Evolutionary conservation across 2,113 vertebrate genomes (phyloP), one percentile per base, ranked within the genome.

Genomic region (Phaetusa simplex): DNA sequence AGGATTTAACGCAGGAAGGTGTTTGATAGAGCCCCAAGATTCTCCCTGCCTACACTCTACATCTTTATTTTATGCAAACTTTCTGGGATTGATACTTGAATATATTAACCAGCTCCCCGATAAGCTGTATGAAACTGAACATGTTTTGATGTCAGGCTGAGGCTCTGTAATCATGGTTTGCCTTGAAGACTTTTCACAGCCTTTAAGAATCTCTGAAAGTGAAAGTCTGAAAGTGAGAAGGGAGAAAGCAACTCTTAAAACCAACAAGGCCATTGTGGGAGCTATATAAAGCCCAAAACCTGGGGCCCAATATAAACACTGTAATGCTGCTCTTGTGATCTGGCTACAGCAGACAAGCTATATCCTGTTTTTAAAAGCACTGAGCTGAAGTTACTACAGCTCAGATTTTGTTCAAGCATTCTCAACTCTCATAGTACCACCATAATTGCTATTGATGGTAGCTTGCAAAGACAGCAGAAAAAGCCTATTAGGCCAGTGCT

Each of bases 351-450:
- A 52, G 49, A 72, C 36, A 50, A 88, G 34, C 85, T 15, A 43
- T 65, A 95, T 77, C 84, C 87, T 91, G 93, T 87, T 96, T 95
- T 91, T 52, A 67, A 79, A 52, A 73, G 74, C 40, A 34, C 49
- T 0, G 0, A 77, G 27, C 69, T 40, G 83, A 84, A 86, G 45
- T 58, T 72, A 18, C 34, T 2, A 32, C 73, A 50, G 78, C 89
- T 95, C 45, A 32, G 42, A 16, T 73, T 89, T 82, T 65, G 59
- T 82, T 82, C 4, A 24, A 94, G 53, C 38, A 2, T 38, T 69
- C 81, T 42, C 81, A 59, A 9, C 62, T 87, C 70, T 80, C 81
- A 52, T 77, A 65, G 53, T 74, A 82, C 56, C 58, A 14, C 86
- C 43, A 2, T 53, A 78, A 95, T 59, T n/a, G n/a, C 77, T 12